Percentiles rank a stretch among this genome's conserved stretches.
Evolutionary conservation across 2,113 vertebrate species (phyloP).

Genomic region (Mobula birostris): DNA sequence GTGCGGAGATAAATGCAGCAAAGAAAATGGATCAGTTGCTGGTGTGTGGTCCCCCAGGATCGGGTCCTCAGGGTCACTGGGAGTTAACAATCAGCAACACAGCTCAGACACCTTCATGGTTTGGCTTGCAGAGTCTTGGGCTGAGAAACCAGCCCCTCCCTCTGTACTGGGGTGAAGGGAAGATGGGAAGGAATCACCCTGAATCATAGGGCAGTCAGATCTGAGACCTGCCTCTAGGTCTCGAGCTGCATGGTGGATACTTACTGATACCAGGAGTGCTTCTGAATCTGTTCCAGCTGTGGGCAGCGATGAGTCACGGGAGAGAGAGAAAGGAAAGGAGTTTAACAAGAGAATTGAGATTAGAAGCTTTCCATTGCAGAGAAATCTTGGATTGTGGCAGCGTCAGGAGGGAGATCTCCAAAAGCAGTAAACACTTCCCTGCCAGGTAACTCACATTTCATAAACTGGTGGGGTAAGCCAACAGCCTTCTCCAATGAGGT

Average conservation of each 20-base stretch:
- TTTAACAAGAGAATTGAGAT: slow-evolving; percentile 16
- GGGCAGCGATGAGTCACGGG: slow-evolving; percentile 3
- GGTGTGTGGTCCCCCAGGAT: background rate
- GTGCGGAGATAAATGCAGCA: background rate
- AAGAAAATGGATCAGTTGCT: background rate
- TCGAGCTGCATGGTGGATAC: slow-evolving; percentile 48
- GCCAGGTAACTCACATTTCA: too few relatives aligned
- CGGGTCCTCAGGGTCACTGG: background rate
- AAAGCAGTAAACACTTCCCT: background rate
- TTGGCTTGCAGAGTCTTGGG: too few relatives aligned
- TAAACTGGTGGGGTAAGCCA: too few relatives aligned
- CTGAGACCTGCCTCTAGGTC: too few relatives aligned
- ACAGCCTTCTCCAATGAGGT: too few relatives aligned
- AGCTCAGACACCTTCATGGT: too few relatives aligned
- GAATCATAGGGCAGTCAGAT: background rate
- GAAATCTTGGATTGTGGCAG: slow-evolving; percentile 11
- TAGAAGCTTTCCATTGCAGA: background rate
- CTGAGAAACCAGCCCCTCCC: background rate
- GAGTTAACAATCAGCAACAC: background rate
- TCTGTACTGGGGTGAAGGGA: background rate
- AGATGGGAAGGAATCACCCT: too few relatives aligned
- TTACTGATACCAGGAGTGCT: slow-evolving; percentile 88
- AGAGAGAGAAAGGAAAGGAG: background rate
- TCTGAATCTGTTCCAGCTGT: slow-evolving; percentile 85
- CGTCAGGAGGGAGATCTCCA: background rate